Percentiles rank a stretch among this genome's conserved stretches.
Evolutionary conservation across 2,888 invertebrate genomes (phyloP).

Genomic region (Cantharis flavilabris): DNA sequence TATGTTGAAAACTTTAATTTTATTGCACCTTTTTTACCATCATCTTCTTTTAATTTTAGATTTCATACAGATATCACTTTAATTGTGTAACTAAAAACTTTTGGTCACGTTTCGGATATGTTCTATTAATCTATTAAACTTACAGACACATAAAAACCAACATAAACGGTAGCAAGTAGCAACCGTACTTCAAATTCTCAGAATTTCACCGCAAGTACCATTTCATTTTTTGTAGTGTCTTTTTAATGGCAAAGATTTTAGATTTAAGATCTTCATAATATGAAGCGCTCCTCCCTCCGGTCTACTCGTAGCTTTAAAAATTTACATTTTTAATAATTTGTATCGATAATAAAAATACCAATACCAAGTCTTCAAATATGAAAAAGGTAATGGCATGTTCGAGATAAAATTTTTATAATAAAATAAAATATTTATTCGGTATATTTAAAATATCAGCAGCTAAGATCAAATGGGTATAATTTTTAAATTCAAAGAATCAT

Average conservation of each 20-base stretch:
- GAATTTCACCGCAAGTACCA: neutral
- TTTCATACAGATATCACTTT: conserved; percentile 13
- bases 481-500: conserved; percentile 20
- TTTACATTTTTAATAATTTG: neutral
- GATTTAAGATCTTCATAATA: neutral
- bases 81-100: conserved; percentile 5
- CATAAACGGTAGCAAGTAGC: neutral
- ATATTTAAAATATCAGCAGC: neutral
- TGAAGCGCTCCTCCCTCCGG: neutral
- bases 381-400: neutral
- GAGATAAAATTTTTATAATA: neutral
- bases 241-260: neutral
- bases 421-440: neutral
- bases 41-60: conserved; percentile 8
- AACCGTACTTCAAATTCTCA: neutral
- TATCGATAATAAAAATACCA: neutral
- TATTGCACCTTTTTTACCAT: neutral
- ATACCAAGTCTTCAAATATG: neutral
- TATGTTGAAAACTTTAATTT: neutral
- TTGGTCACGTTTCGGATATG: neutral
- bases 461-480: neutral
- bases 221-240: neutral
- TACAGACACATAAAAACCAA: neutral
- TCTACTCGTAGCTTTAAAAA: neutral
- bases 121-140: neutral